These are phyloP conservation scores for Drosophila limbata DNA, from an alignment of 2,888 invertebrate species.

Conservation along the genomic window DNA sequence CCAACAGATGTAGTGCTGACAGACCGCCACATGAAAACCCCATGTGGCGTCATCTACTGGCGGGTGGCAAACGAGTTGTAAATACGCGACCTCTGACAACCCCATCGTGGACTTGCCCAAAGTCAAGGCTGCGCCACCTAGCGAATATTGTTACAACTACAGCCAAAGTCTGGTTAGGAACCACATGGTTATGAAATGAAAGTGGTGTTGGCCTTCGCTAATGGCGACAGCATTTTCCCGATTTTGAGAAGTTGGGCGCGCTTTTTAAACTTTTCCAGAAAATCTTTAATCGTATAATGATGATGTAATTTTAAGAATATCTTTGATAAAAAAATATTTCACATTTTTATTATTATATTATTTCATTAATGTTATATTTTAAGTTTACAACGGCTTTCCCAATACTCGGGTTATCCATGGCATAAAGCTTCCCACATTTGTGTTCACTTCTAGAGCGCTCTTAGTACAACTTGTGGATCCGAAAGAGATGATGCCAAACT, in stretches of 20 bases:
- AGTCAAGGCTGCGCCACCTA: not conserved
- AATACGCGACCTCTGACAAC: not conserved
- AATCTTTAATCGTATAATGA: too few relatives aligned
- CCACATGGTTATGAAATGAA: not conserved
- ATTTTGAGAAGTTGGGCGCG: too few relatives aligned
- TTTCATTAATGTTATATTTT: not conserved
- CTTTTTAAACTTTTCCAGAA: too few relatives aligned
- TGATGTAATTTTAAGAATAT: not conserved
- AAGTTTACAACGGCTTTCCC: not conserved
- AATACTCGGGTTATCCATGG: slow-evolving; percentile 27
- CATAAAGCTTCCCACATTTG: slow-evolving; percentile 20
- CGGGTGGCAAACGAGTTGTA: not conserved
- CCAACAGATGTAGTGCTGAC: too few relatives aligned
- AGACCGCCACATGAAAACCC: too few relatives aligned
- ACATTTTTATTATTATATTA: not conserved
- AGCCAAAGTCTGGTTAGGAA: not conserved
- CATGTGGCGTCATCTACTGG: not conserved
- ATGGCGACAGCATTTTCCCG: not conserved
- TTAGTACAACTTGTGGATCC: not conserved
- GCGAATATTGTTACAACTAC: not conserved
- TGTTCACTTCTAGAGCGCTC: not conserved
- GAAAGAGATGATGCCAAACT: slow-evolving; percentile 11
- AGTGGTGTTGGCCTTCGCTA: not conserved
- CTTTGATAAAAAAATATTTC: not conserved
- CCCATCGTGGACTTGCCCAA: not conserved